These are phyloP conservation scores for Oxycera nigricornis DNA, from an alignment of 2,888 invertebrate genomes.

Conservation along the genomic window DNA sequence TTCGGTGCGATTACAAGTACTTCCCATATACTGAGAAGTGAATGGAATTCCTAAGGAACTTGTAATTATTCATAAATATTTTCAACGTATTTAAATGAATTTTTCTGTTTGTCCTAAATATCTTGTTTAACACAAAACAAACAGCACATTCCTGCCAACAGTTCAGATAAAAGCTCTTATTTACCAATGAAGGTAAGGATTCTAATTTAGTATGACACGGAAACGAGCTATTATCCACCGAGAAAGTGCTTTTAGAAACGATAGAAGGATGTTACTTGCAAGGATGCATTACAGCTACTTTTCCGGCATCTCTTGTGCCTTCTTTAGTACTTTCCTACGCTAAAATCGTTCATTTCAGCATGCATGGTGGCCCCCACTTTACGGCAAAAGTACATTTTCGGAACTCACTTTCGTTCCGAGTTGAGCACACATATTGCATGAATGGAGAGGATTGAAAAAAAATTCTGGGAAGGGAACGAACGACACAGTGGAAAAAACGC, in stretches of 20 bases:
- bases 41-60: no score
- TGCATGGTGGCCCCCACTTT: not conserved
- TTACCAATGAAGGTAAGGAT: conserved; percentile 29
- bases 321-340: not conserved
- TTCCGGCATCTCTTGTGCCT: not conserved
- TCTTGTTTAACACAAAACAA: no score
- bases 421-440: not conserved
- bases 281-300: conserved; percentile 35
- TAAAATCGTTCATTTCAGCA: not conserved
- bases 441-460: conserved; percentile 1
- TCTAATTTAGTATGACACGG: conserved; percentile 35
- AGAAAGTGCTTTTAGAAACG: conserved; percentile 36
- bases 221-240: conserved; percentile 29
- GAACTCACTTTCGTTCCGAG: conserved; percentile 23
- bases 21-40: no score
- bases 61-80: no score
- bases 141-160: no score
- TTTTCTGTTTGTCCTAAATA: no score
- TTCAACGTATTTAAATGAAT: no score
- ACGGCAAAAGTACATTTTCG: conserved; percentile 21
- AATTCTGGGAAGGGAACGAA: not conserved
- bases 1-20: no score
- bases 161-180: no score
- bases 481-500: not conserved
- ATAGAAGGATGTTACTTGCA: conserved; percentile 21